Percentiles rank a stretch among this genome's conserved stretches.
These are phyloP conservation scores for Chelonoidis abingdonii DNA, from an alignment of 2,113 vertebrate genomes.

Conservation along the genomic window DNA sequence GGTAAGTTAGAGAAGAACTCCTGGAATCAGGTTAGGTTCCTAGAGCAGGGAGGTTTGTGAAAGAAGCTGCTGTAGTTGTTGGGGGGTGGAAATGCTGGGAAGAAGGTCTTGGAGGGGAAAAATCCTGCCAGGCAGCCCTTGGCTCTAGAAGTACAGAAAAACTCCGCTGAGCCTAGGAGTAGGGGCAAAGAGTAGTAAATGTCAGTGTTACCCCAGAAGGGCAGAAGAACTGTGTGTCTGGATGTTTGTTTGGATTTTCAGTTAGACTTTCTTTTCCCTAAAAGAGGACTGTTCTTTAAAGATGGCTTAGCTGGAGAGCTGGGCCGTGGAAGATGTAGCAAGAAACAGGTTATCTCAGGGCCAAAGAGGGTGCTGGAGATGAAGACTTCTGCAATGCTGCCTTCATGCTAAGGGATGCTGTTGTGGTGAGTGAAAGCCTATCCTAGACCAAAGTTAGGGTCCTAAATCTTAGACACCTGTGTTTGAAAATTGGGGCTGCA, in stretches of 20 bases:
- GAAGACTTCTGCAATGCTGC: not conserved
- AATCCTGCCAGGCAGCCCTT: not conserved
- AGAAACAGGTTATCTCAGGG: not conserved
- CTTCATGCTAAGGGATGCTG: not conserved
- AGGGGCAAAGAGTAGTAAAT: not conserved
- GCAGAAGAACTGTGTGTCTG: not conserved
- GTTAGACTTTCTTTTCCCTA: not conserved
- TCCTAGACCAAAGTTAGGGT: not conserved
- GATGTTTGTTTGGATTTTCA: not conserved
- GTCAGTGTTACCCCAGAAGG: not conserved
- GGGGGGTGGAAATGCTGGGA: not conserved
- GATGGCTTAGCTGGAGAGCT: not conserved
- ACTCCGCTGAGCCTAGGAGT: not conserved
- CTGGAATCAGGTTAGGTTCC: not conserved
- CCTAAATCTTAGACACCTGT: not conserved
- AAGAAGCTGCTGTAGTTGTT: not conserved
- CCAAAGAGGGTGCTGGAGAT: not conserved
- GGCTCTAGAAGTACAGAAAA: not conserved
- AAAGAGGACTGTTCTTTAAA: not conserved
- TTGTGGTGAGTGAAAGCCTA: not conserved
- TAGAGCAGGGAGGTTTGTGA: not conserved
- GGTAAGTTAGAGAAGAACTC: too few relatives aligned
- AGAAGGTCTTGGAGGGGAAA: not conserved
- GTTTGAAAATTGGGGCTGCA: not conserved
- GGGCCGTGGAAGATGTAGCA: not conserved